Evolutionary conservation across 2,888 invertebrate genomes (phyloP).

Genomic region (Myopa testacea): DNA sequence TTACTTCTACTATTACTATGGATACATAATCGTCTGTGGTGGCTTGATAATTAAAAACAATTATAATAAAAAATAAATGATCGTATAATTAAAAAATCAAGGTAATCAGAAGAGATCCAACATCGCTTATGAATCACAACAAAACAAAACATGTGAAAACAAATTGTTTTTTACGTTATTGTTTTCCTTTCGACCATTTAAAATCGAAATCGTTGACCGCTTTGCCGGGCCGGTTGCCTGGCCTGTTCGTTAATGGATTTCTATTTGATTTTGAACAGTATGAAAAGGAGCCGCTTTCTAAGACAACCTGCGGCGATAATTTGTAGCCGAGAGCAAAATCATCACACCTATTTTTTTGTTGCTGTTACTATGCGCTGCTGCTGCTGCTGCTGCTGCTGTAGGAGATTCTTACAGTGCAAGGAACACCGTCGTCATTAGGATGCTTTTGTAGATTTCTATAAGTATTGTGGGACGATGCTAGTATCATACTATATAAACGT

Average conservation of each 20-base stretch:
- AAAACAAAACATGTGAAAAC: conserved; percentile 34
- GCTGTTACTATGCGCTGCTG: conserved; percentile 32
- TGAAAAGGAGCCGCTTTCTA: conserved; percentile 52
- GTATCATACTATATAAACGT: too few species aligned
- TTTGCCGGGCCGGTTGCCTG: conserved; percentile 22
- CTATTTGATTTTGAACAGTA: conserved; percentile 47
- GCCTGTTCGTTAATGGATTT: conserved; percentile 48
- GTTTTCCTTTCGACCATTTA: conserved; percentile 34
- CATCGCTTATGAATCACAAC: conserved; percentile 31
- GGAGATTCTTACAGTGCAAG: neutral
- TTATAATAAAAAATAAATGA: conserved; percentile 38
- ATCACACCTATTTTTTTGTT: conserved; percentile 53
- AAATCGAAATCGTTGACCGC: conserved; percentile 46
- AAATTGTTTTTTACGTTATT: conserved; percentile 34
- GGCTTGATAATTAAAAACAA: conserved; percentile 37
- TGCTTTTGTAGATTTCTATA: neutral
- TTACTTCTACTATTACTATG: too few species aligned
- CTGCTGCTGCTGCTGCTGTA: conserved; percentile 12
- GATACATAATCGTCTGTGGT: neutral
- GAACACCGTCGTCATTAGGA: neutral
- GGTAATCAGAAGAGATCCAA: conserved; percentile 26
- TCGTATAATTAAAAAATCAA: conserved; percentile 40
- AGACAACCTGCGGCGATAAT: conserved; percentile 55
- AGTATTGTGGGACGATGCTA: neutral
- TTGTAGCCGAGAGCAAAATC: conserved; percentile 54